Evolutionary conservation across 2,888 invertebrate species (phyloP).

Genomic region (Limulus polyphemus): DNA sequence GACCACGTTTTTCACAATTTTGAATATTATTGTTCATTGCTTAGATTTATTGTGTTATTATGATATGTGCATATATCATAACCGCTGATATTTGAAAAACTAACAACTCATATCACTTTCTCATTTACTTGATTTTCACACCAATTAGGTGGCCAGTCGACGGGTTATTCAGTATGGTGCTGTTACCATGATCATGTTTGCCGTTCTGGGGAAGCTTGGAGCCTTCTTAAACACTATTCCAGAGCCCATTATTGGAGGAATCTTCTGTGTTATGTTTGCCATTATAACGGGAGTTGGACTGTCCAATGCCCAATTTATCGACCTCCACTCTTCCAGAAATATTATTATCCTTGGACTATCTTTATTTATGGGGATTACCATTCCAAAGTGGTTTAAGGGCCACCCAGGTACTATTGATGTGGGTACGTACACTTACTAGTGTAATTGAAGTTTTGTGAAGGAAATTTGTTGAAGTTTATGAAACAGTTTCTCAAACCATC

Average conservation of each 20-base stretch:
- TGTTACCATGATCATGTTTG: conserved; percentile 24
- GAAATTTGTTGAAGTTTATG: too few relatives aligned
- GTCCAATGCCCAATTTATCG: conserved; percentile 64
- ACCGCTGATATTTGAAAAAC: too few relatives aligned
- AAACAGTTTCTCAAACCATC: too few relatives aligned
- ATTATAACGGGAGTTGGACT: conserved; percentile 40
- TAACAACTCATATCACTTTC: too few relatives aligned
- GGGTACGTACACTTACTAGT: conserved; percentile 1
- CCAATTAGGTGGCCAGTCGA: conserved; percentile 12
- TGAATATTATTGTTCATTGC: too few relatives aligned
- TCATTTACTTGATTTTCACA: too few relatives aligned
- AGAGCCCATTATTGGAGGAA: conserved; percentile 40
- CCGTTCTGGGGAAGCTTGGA: conserved; percentile 36
- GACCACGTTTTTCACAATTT: too few relatives aligned
- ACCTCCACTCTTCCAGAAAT: conserved; percentile 70
- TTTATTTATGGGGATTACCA: conserved; percentile 62
- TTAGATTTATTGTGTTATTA: too few relatives aligned
- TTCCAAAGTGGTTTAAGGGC: conserved; percentile 26
- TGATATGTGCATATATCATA: too few relatives aligned
- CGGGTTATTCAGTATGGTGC: conserved; percentile 19
- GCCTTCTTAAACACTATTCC: conserved; percentile 32
- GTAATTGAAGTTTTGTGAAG: too few relatives aligned
- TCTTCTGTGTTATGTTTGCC: conserved; percentile 35
- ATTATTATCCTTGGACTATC: conserved; percentile 78
- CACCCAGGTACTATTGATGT: conserved; percentile 9